Conservation (phyloP, 2,888 invertebrate species). For the Desoria tigrina region DNA sequence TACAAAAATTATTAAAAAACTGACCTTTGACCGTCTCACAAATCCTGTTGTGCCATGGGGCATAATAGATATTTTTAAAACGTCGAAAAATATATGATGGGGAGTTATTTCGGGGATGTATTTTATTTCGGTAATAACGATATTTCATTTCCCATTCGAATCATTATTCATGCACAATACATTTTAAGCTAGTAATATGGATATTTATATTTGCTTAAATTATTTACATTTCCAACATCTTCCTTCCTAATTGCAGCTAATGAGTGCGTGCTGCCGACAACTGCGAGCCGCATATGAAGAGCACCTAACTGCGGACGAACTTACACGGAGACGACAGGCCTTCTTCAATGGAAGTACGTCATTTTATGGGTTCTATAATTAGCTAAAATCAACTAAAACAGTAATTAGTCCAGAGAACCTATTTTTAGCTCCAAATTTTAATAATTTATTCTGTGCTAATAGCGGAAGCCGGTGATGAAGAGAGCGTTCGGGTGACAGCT, state of each 20-base stretch:
- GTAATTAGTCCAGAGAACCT: neutral
- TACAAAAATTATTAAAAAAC: no score
- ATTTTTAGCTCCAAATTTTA: neutral
- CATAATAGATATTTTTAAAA: no score
- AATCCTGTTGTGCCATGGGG: no score
- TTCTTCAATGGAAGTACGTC: slow-evolving; percentile 15
- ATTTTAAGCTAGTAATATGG: no score
- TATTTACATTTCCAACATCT: neutral
- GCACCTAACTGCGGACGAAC: slow-evolving; percentile 42
- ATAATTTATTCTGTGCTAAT: neutral
- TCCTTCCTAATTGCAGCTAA: slow-evolving; percentile 4
- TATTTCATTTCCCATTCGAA: no score
- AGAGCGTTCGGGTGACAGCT: slow-evolving; percentile 33
- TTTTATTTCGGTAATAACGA: no score
- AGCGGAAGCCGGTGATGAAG: neutral
- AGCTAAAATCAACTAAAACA: no score
- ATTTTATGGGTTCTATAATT: neutral
- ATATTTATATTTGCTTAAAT: no score
- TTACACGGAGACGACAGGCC: slow-evolving; percentile 40
- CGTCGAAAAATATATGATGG: no score
- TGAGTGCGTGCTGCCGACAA: slow-evolving; percentile 48
- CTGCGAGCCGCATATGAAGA: slow-evolving; percentile 43
- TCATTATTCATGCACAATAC: no score
- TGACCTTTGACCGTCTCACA: no score
- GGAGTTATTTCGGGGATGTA: no score